These are phyloP conservation scores for Oophaga pumilio DNA, from an alignment of 2,113 vertebrate genomes.

Conservation along the genomic window DNA sequence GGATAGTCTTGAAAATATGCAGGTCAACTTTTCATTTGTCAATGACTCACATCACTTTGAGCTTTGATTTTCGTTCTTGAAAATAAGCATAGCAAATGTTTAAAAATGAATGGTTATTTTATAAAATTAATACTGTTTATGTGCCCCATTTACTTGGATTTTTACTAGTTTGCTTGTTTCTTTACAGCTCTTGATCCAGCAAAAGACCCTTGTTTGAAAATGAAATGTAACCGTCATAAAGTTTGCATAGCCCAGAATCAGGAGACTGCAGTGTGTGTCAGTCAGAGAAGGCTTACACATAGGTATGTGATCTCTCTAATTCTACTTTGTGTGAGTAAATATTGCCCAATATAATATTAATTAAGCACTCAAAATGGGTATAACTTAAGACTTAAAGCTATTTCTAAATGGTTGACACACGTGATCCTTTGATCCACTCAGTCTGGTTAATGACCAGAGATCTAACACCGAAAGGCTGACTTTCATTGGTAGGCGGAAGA, in stretches of 20 bases:
- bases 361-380: no score
- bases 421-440: no score
- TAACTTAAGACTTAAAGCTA: no score
- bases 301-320: conserved; percentile 67
- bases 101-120: conserved; percentile 1
- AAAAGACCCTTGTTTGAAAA: conserved; percentile 94
- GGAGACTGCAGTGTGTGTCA: conserved; percentile 88
- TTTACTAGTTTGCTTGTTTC: conserved; percentile 34
- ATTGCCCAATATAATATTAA: no score
- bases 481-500: no score
- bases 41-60: neutral
- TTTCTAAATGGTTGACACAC: no score
- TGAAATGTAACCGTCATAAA: conserved; percentile 93
- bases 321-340: neutral
- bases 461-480: no score
- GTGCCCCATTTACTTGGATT: neutral
- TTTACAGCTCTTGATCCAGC: conserved; percentile 85
- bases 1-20: neutral
- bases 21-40: neutral
- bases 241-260: conserved; percentile 89
- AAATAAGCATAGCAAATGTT: neutral
- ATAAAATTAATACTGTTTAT: neutral
- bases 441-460: no score
- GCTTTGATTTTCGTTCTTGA: neutral
- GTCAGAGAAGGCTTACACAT: conserved; percentile 85